Percentiles rank a stretch among this genome's conserved stretches.
Conservation (phyloP, 2,888 invertebrate genomes). For the Euplexia lucipara region DNA sequence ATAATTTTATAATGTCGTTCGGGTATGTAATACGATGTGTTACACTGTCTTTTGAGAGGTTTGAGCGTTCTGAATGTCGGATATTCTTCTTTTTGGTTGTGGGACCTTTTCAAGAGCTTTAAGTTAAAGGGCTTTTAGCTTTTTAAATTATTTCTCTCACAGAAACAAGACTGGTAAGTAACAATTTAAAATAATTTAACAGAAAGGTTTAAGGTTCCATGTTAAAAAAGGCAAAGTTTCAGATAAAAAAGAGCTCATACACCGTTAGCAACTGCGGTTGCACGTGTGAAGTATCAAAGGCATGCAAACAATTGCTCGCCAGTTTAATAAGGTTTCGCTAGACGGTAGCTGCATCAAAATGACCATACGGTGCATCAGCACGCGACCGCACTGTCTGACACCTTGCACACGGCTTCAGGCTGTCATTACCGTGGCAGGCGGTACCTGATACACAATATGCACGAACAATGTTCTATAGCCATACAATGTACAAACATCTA, state of each 20-base stretch:
- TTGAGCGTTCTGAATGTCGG: constrained; percentile 22
- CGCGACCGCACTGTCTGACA: constrained; percentile 80
- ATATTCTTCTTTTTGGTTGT: constrained; percentile 7
- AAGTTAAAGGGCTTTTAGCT: neutral
- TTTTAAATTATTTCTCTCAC: neutral
- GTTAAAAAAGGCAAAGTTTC: constrained; percentile 13
- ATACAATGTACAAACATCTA: neutral
- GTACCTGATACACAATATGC: constrained; percentile 55
- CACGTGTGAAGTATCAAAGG: constrained; percentile 67
- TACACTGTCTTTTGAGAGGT: constrained; percentile 19
- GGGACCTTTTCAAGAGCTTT: neutral
- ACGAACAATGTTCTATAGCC: constrained; percentile 28
- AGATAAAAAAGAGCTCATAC: constrained; percentile 13
- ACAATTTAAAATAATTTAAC: neutral
- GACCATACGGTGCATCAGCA: constrained; percentile 82
- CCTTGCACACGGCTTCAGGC: constrained; percentile 69
- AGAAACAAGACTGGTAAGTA: neutral
- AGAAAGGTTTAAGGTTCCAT: constrained; percentile 15
- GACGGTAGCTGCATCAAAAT: constrained; percentile 55
- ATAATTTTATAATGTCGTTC: constrained; percentile 60
- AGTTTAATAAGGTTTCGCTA: constrained; percentile 78
- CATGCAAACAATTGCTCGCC: constrained; percentile 62
- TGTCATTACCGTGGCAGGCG: constrained; percentile 66
- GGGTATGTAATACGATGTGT: constrained; percentile 42
- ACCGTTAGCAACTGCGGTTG: constrained; percentile 64